Evolutionary conservation across 2,888 invertebrate species (phyloP).

Genomic region (Sarcophaga carnaria): DNA sequence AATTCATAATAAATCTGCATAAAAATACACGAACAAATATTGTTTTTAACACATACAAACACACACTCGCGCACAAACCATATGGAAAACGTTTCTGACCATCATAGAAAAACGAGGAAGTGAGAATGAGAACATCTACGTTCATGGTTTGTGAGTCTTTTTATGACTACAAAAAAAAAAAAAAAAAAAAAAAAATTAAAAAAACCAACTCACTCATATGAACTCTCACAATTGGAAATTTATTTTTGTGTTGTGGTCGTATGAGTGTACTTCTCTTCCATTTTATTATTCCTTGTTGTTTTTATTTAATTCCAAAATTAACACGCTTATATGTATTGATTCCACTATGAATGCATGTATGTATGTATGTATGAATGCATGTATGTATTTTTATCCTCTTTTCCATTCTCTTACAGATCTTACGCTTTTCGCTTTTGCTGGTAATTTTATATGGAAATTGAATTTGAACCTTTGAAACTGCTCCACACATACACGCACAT

Average conservation of each 20-base stretch:
- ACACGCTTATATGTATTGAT: no score
- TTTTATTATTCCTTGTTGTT: background rate
- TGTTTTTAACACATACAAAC: no score
- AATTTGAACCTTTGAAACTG: background rate
- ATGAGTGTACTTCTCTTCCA: background rate
- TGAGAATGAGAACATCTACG: conserved; percentile 24
- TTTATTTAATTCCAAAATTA: conserved; percentile 14
- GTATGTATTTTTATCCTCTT: background rate
- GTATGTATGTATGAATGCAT: background rate
- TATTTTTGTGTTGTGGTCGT: no score
- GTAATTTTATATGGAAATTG: background rate
- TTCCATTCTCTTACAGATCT: no score
- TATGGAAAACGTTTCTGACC: no score
- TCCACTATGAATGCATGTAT: no score
- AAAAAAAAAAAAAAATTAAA: no score
- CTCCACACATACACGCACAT: no score
- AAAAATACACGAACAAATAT: conserved; percentile 2
- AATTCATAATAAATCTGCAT: conserved; percentile 1
- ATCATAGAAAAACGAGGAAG: no score
- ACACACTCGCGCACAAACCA: no score
- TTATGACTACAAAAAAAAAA: conserved; percentile 34
- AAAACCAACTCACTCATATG: no score
- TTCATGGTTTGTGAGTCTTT: conserved; percentile 51
- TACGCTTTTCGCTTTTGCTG: background rate
- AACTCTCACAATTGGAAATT: no score